Conservation (phyloP, 2,113 vertebrate genomes). For the Brachypodius melanocephalos region DNA sequence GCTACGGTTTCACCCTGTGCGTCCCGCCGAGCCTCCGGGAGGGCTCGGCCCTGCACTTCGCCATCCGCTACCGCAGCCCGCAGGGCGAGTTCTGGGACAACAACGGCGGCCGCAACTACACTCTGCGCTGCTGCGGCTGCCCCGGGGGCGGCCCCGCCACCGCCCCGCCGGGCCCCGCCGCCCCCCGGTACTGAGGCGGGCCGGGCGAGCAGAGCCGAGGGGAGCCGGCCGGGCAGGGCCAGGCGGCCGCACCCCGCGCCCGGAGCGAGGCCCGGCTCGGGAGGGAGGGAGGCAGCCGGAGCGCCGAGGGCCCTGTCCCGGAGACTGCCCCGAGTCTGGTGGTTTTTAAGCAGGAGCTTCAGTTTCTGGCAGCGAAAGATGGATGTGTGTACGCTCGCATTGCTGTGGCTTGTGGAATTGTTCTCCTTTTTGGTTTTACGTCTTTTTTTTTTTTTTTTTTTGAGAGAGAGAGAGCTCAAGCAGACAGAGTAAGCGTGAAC, state of each 20-base stretch:
- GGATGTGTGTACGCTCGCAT: neutral
- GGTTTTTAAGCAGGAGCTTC: neutral
- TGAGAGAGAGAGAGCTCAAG: neutral
- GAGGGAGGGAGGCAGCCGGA: neutral
- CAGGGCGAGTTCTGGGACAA: constrained; percentile 89
- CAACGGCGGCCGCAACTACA: constrained; percentile 84
- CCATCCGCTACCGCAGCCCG: constrained; percentile 75
- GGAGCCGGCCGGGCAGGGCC: neutral
- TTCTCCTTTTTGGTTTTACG: neutral
- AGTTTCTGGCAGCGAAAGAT: neutral
- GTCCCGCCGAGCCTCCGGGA: constrained; percentile 73
- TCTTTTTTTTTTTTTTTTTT: neutral
- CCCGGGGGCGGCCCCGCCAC: neutral
- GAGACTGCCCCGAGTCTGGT: neutral
- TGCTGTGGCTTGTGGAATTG: neutral
- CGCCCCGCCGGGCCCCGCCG: neutral
- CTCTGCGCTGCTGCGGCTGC: constrained; percentile 57
- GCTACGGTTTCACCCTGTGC: constrained; percentile 78
- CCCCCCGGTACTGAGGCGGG: neutral
- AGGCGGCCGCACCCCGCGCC: neutral
- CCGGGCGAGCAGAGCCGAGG: neutral
- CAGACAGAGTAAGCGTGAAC: neutral
- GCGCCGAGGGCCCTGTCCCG: neutral
- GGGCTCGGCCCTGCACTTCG: constrained; percentile 79
- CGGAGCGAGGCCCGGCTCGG: neutral